Evolutionary conservation across 2,888 invertebrate genomes (phyloP).

Genomic region (Zaprionus lineosus): DNA sequence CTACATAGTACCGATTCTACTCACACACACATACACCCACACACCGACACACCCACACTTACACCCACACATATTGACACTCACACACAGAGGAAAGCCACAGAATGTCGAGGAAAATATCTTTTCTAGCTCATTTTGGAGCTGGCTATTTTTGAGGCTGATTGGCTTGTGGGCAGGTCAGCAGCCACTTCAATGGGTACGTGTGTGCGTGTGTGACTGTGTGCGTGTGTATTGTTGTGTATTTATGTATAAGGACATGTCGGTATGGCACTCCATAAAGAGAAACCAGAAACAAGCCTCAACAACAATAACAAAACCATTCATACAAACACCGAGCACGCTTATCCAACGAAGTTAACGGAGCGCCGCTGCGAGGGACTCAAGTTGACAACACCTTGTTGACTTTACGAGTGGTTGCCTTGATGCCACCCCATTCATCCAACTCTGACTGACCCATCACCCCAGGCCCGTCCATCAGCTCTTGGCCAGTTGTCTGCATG

Average conservation of each 20-base stretch:
- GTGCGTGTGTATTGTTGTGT: not conserved
- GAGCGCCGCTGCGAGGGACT: slow-evolving; percentile 30
- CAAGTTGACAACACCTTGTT: slow-evolving; percentile 60
- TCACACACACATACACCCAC: slow-evolving; percentile 28
- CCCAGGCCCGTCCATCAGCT: too few relatives aligned
- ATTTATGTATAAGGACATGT: not conserved
- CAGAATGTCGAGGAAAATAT: slow-evolving; percentile 32
- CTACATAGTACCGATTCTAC: slow-evolving; percentile 14
- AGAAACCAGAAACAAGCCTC: slow-evolving; percentile 28
- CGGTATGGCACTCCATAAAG: slow-evolving; percentile 22
- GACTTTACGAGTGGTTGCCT: slow-evolving; percentile 56
- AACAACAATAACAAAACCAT: slow-evolving; percentile 54
- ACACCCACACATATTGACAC: too few relatives aligned
- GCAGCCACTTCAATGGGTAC: slow-evolving; percentile 4
- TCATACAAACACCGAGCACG: slow-evolving; percentile 26
- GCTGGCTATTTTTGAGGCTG: slow-evolving; percentile 43
- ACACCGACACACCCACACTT: too few relatives aligned
- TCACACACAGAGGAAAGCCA: slow-evolving; percentile 37
- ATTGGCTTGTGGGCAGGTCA: slow-evolving; percentile 37
- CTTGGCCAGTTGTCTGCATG: slow-evolving; percentile 45
- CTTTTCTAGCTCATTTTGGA: slow-evolving; percentile 26
- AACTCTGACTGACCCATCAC: too few relatives aligned
- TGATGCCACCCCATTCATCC: not conserved
- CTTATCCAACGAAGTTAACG: slow-evolving; percentile 26
- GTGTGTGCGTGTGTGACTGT: too few relatives aligned